These are phyloP conservation scores for Norana najaformis DNA, from an alignment of 2,888 invertebrate species.

Conservation along the genomic window DNA sequence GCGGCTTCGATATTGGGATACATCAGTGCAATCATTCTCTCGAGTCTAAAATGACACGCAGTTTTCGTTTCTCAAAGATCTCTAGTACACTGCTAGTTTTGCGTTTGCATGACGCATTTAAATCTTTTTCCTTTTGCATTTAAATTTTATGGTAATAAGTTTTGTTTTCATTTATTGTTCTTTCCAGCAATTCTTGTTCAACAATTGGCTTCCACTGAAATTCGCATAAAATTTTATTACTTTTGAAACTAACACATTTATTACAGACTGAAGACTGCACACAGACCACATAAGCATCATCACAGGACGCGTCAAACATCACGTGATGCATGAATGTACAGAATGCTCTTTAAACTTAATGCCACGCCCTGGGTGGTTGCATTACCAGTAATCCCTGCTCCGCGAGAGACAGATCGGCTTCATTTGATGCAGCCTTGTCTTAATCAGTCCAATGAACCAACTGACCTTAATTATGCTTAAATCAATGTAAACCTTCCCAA, in stretches of 20 bases:
- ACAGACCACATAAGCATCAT: not conserved
- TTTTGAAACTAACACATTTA: not conserved
- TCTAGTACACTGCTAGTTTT: not conserved
- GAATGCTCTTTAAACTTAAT: not conserved
- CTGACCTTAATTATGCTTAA: not conserved
- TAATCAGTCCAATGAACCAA: not conserved
- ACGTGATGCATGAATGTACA: not conserved
- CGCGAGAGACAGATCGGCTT: not conserved
- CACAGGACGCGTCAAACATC: not conserved
- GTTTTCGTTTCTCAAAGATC: not conserved
- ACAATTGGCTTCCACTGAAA: not conserved
- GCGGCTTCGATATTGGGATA: not conserved
- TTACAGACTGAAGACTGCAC: no score
- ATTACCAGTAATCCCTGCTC: not conserved
- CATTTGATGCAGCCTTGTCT: not conserved
- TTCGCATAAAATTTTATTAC: not conserved
- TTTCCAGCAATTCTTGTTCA: not conserved
- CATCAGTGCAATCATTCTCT: not conserved
- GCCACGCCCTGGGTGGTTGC: not conserved
- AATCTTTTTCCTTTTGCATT: no score
- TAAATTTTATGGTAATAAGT: no score
- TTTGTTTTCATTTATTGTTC: not conserved
- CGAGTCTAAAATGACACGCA: no score
- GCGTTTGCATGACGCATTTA: no score
- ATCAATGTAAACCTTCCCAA: not conserved